A percentile compares a stretch with the other conserved stretches of the same genome.
Conservation (phyloP, 23 tunicate genomes). For the Styela clava region DNA sequence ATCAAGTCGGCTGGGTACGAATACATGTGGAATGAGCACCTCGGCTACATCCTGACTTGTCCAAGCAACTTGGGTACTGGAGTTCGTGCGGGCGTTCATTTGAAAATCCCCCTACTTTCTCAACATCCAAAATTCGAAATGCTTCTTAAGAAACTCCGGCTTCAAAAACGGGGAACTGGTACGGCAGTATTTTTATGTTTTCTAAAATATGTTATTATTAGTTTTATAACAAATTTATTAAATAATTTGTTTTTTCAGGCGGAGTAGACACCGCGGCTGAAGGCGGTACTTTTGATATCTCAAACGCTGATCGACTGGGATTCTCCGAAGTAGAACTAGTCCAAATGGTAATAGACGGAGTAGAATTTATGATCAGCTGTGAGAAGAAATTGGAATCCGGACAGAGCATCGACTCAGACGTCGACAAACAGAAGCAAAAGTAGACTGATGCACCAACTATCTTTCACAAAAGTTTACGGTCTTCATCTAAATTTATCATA, state of each 20-base stretch:
- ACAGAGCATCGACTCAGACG: slow-evolving; percentile 57
- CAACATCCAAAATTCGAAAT: slow-evolving; percentile 35
- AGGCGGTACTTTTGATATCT: slow-evolving; percentile 55
- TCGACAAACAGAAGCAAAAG: slow-evolving; percentile 58
- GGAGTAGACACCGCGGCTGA: slow-evolving; percentile 64
- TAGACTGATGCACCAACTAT: slow-evolving; percentile 25
- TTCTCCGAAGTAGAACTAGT: slow-evolving; percentile 56
- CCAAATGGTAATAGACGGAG: slow-evolving; percentile 65
- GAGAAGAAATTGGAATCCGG: slow-evolving; percentile 65
- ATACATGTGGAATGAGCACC: slow-evolving; percentile 54
- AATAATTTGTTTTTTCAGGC: slow-evolving; percentile 20
- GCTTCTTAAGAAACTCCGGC: slow-evolving; percentile 36
- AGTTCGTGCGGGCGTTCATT: slow-evolving; percentile 50
- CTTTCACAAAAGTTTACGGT: too few species aligned
- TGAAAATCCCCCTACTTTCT: slow-evolving; percentile 28
- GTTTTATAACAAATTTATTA: neutral
- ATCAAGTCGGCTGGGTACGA: slow-evolving; percentile 25
- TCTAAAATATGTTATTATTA: too few species aligned
- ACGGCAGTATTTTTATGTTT: neutral
- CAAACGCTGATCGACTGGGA: slow-evolving; percentile 65
- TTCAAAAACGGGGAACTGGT: slow-evolving; percentile 52
- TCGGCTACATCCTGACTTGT: slow-evolving; percentile 46
- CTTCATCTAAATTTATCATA: too few species aligned
- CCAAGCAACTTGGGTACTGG: slow-evolving; percentile 53
- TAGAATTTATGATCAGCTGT: slow-evolving; percentile 40